Base-by-base conservation (phyloP, 2,888 invertebrate species). In the Amiota minor region DNA sequence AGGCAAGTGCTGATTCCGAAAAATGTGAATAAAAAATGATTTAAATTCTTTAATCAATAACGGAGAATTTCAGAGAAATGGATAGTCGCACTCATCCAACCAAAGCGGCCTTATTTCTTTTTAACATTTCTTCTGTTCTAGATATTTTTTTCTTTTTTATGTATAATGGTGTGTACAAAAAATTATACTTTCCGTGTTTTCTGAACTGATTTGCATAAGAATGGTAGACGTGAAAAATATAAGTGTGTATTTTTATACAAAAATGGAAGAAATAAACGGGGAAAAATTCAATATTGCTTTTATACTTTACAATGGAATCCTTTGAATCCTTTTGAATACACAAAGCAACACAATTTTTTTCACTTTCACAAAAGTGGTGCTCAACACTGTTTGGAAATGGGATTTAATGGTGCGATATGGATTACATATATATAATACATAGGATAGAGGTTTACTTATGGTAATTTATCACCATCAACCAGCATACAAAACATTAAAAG, bases 181-280 rank as follows among this genome's bases (percentile, higher is more conserved):
- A 46, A 46, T 47, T 65, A 47, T 23, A 23, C 20, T 50, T 74
- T 82, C 84, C 84, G 82, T 84, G 82, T 80, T 76, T 35, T 35
- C 72, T 70, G 59, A 73, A 76, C 81, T 80, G 84, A 82, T 82
- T 82, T 82, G 81, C 82, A 82, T 82, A 79, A 73, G 74, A 84
- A 82, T 81, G 82, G 76, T 72, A 68, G 12, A 35, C 55, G 76
- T n/a, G 35, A 35, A 56, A 50, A 50, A 50, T 50, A 6, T n/a
- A n/a, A 50, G 53, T n/a, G 18, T 16, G 14, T 16, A 56, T 6
- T 18, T 16, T 18, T 9, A 14, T 59, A 59, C 59, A 59, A 59
- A 18, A n/a, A 59, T 18, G 20, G 10, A 18, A 56, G 35, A 35
- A 35, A 35, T 35, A 35, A 35, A 35, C 35, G 35, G 6, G 6